Evolutionary conservation across 2,797 vertebrate species (phyloP), one percentile per base, ranked within the genome.

Genomic region (Staurois parvus): DNA sequence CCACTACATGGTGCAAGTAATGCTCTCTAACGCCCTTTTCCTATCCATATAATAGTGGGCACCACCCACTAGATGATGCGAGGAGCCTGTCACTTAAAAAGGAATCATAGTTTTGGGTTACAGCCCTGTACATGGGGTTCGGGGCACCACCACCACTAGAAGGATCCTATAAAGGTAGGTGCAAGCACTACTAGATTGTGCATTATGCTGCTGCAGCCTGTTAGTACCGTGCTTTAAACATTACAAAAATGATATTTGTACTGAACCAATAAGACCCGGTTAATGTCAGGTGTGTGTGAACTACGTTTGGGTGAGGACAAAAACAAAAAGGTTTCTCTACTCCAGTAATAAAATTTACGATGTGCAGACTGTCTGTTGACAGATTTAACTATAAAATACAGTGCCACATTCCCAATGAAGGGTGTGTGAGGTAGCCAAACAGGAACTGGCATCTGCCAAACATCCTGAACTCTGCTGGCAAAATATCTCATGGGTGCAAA

Each of bases 381-480:
- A 75, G 72, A 59, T 76, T 56, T 34, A 19, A 5, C 30, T 17
- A 40, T 59, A 62, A 72, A 40, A 77, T 64, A 37, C 48, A 56
- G 24, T 4, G 11, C 45, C 11, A 32, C 75, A 62, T 78, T 72
- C 48, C 75, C 30, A 15, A 42, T 66, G 37, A 30, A 42, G 69
- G 83, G 76, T 48, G 83, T 79, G 76, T 24, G 76, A 72, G 34
- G n/a, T 64, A 30, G 42, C 67, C 19, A 78, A 84, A 72, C 83
- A 66, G 83, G 83, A 84, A 79, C 83, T 73, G 68, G 76, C 76
- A 10, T 59, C 56, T 67, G 29, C 76, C 40, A 72, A 79, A 76
- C 76, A 79, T 84, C 76, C 83, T 73, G 76, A 30, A 78, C 75
- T 30, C 83, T 48, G 52, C 52, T 84, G 76, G 26, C 76, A 78